These are phyloP conservation scores for Rutilus rutilus DNA, from an alignment of 2,113 vertebrate species.

Conservation along the genomic window DNA sequence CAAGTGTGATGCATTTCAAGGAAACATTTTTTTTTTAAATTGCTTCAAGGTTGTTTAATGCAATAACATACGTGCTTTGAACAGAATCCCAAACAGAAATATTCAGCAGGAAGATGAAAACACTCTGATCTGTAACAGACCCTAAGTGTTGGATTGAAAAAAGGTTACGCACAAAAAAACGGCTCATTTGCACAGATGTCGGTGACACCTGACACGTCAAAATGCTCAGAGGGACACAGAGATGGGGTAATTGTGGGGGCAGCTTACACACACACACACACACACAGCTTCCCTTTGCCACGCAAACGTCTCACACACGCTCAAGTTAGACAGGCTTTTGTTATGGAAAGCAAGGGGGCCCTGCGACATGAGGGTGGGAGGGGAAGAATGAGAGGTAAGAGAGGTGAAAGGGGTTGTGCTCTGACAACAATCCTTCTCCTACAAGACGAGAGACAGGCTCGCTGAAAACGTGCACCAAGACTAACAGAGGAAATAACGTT, in stretches of 20 bases:
- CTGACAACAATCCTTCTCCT: slow-evolving; percentile 28
- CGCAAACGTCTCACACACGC: slow-evolving; percentile 62
- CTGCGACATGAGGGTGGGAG: slow-evolving; percentile 43
- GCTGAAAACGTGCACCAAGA: not conserved
- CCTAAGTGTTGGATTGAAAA: not conserved
- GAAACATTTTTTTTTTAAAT: not conserved
- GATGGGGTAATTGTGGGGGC: slow-evolving; percentile 29
- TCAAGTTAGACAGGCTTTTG: slow-evolving; percentile 69
- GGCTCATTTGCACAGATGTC: slow-evolving; percentile 70
- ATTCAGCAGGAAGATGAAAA: slow-evolving; percentile 36
- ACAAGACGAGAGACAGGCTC: not conserved
- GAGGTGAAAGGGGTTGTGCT: slow-evolving; percentile 14
- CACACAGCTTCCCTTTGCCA: slow-evolving; percentile 54
- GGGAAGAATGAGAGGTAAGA: slow-evolving; percentile 17
- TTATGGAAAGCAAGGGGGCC: slow-evolving; percentile 74
- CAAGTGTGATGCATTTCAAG: not conserved
- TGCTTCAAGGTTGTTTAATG: not conserved
- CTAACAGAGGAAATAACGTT: not conserved
- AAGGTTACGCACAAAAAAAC: not conserved
- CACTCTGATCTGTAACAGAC: slow-evolving; percentile 1
- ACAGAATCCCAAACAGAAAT: not conserved
- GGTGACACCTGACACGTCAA: slow-evolving; percentile 74
- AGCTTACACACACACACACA: slow-evolving; percentile 29
- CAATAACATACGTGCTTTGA: not conserved
- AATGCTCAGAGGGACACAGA: slow-evolving; percentile 58